Percentiles rank a stretch among this genome's conserved stretches.
Conservation (phyloP, 1,140 invertebrate species). For the Pteromalus puparum region DNA sequence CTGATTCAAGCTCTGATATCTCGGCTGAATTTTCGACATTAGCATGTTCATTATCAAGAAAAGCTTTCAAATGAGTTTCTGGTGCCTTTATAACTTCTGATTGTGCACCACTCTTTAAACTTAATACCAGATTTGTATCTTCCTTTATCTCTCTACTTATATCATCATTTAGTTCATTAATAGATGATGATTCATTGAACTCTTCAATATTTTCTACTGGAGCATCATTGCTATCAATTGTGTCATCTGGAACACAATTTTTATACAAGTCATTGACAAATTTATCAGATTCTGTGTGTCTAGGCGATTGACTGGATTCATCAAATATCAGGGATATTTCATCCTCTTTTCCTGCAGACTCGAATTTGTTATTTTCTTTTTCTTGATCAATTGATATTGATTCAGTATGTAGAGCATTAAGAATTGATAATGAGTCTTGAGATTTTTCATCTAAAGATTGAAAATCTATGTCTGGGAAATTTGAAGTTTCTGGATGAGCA, state of each 20-base stretch:
- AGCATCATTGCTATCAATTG: neutral
- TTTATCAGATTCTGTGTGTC: conserved; percentile 18
- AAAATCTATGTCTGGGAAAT: conserved; percentile 35
- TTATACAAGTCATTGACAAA: conserved; percentile 46
- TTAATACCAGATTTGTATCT: neutral
- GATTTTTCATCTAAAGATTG: conserved; percentile 46
- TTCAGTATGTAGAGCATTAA: neutral
- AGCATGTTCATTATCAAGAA: conserved; percentile 31
- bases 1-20: conserved; percentile 69
- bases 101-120: neutral
- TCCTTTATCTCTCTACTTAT: neutral
- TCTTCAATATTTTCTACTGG: neutral
- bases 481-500: conserved; percentile 21
- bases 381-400: conserved; percentile 3
- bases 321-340: conserved; percentile 19
- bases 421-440: neutral
- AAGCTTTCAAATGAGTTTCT: conserved; percentile 41
- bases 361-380: conserved; percentile 32
- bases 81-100: neutral
- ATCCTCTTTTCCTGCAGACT: conserved; percentile 20
- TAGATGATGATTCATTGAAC: neutral
- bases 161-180: neutral
- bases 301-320: conserved; percentile 31
- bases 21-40: conserved; percentile 49
- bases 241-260: neutral